phyloP scores from a whole-genome alignment of 2,113 vertebrate genomes.

The Butorides virescens region DNA sequence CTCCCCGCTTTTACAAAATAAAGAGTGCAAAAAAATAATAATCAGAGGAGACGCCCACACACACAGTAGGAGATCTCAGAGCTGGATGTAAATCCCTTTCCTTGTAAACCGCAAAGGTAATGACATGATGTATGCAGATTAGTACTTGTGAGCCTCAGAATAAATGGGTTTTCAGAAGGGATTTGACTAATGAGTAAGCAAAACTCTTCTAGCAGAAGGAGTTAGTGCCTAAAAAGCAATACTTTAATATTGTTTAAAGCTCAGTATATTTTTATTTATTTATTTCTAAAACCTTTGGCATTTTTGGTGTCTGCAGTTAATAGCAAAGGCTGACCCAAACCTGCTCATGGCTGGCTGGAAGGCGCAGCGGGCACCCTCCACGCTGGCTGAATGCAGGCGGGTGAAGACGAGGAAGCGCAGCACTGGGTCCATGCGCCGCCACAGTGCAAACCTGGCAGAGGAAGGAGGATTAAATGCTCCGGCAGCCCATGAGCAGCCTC shows the following conservation, averaged over 20 bases:
- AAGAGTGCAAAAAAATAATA: neutral
- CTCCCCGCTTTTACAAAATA: neutral
- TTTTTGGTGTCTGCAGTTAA: neutral
- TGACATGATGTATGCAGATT: neutral
- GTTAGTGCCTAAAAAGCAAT: neutral
- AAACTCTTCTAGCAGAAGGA: neutral
- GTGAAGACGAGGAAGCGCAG: neutral
- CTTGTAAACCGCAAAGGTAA: neutral
- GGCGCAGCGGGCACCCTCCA: rapidly evolving
- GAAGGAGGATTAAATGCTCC: neutral
- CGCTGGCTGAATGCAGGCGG: rapidly evolving
- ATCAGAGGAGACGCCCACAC: neutral
- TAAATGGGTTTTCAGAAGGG: neutral
- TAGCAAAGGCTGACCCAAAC: rapidly evolving
- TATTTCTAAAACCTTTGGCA: neutral
- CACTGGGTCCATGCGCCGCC: neutral
- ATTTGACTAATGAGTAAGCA: neutral
- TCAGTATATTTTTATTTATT: neutral
- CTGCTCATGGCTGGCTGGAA: neutral
- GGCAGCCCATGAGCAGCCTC: neutral
- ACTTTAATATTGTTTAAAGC: neutral
- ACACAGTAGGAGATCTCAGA: neutral
- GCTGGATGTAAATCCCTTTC: neutral
- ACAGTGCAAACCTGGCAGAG: neutral
- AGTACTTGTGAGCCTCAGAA: neutral